These are phyloP conservation scores for Caradrina clavipalpis DNA, from an alignment of 2,888 invertebrate genomes.

Conservation along the genomic window DNA sequence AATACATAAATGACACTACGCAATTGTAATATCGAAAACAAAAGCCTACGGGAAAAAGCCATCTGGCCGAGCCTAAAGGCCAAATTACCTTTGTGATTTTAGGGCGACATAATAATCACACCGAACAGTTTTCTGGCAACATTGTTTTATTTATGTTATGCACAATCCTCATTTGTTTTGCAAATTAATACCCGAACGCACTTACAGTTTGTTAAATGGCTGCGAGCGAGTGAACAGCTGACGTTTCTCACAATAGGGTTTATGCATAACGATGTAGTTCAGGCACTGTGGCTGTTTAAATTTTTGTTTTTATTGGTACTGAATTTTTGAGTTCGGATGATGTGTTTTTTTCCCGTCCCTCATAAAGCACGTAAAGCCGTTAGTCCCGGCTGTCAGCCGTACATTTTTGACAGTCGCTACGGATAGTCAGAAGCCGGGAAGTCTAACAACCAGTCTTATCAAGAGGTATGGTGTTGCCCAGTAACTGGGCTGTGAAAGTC, in stretches of 20 bases:
- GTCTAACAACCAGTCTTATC: too few species aligned
- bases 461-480: too few species aligned
- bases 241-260: constrained; percentile 74
- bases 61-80: constrained; percentile 31
- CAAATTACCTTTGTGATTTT: constrained; percentile 63
- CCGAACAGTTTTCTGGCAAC: constrained; percentile 53
- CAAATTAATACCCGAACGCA: constrained; percentile 85
- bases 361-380: too few species aligned
- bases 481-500: too few species aligned
- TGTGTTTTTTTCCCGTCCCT: neutral
- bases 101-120: constrained; percentile 57
- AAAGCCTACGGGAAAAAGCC: constrained; percentile 21
- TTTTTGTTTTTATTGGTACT: constrained; percentile 34
- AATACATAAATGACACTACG: neutral
- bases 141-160: constrained; percentile 69
- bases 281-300: constrained; percentile 57
- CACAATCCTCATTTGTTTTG: constrained; percentile 82
- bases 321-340: constrained; percentile 10
- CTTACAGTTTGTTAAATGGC: constrained; percentile 81
- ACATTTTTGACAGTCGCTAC: too few species aligned
- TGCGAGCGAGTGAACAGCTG: constrained; percentile 79
- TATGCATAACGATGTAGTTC: constrained; percentile 65
- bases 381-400: too few species aligned
- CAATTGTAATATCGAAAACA: constrained; percentile 1
- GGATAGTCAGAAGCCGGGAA: too few species aligned